Evolutionary conservation across 1,140 invertebrate species (phyloP).

Genomic region (Lethrus apterus): DNA sequence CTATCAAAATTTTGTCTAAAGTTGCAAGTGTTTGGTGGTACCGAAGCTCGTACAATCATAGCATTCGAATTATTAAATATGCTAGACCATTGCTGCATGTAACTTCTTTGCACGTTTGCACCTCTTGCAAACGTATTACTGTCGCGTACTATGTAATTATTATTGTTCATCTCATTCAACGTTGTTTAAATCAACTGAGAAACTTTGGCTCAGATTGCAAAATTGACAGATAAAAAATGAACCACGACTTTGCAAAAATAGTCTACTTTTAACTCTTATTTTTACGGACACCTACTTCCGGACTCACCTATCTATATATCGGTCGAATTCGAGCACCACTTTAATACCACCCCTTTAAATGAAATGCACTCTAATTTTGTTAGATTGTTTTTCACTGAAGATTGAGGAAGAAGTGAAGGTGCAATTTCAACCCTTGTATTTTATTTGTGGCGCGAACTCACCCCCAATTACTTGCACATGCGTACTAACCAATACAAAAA

Average conservation of each 20-base stretch:
- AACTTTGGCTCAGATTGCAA: slow-evolving; percentile 4
- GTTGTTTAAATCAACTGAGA: slow-evolving; percentile 1
- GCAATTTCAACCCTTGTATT: slow-evolving; percentile 14
- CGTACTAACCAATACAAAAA: slow-evolving; percentile 1
- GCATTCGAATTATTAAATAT: neutral
- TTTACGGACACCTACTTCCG: too few species aligned
- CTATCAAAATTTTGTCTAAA: slow-evolving; percentile 10
- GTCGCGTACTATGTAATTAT: slow-evolving; percentile 15
- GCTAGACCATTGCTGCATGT: slow-evolving; percentile 3
- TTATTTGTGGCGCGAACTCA: slow-evolving; percentile 19
- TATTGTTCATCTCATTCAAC: slow-evolving; percentile 1
- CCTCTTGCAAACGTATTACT: neutral
- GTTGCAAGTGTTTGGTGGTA: neutral
- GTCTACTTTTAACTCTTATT: slow-evolving; percentile 10
- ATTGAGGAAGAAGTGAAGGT: slow-evolving; percentile 16
- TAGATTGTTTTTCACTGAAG: neutral
- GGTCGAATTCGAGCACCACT: too few species aligned
- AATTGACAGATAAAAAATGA: slow-evolving; percentile 17
- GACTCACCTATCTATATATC: too few species aligned
- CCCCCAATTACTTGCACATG: slow-evolving; percentile 14
- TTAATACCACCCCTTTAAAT: too few species aligned
- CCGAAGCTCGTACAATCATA: neutral
- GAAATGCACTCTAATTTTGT: too few species aligned
- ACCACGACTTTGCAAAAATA: slow-evolving; percentile 14
- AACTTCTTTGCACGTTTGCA: neutral